A percentile compares a stretch with the other conserved stretches of the same genome.
These are phyloP conservation scores for Caenorhabditis afra DNA, from an alignment of 2,888 invertebrate genomes.

Conservation along the genomic window DNA sequence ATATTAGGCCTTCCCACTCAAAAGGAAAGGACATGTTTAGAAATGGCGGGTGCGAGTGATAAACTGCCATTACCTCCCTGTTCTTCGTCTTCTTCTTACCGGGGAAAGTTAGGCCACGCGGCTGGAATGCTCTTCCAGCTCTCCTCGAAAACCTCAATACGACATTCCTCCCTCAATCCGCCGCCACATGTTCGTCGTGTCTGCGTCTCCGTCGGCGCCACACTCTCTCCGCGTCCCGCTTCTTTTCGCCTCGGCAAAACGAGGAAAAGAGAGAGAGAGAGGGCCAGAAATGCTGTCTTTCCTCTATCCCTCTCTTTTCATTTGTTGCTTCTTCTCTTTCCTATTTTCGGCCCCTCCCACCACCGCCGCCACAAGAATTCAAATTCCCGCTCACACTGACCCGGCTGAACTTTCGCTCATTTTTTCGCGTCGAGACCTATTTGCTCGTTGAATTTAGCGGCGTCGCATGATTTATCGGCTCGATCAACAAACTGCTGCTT, in stretches of 20 bases:
- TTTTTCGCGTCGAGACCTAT: conserved; percentile 23
- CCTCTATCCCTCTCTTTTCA: conserved; percentile 42
- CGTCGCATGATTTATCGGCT: conserved; percentile 42
- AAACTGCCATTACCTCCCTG: background rate
- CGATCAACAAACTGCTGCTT: conserved; percentile 46
- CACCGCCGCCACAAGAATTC: conserved; percentile 9
- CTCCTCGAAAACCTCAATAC: conserved; percentile 20
- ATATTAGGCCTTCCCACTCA: conserved; percentile 34
- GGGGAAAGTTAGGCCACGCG: no score
- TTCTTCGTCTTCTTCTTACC: conserved; percentile 1
- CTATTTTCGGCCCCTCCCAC: conserved; percentile 20
- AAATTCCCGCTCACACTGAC: conserved; percentile 8
- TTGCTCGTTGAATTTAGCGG: conserved; percentile 34
- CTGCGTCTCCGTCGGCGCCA: conserved; percentile 46
- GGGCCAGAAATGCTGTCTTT: conserved; percentile 48
- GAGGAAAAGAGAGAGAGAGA: conserved; percentile 16
- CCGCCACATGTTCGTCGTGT: conserved; percentile 50
- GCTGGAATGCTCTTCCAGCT: background rate
- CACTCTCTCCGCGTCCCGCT: conserved; percentile 32
- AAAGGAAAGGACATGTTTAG: conserved; percentile 36
- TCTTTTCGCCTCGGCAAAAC: conserved; percentile 32
- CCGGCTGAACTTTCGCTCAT: conserved; percentile 17
- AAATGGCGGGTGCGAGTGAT: conserved; percentile 5
- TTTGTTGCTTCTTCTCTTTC: conserved; percentile 53
- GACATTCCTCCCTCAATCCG: conserved; percentile 36